Base-by-base conservation (phyloP, 2,888 invertebrate genomes). In the Podotricha telesiphe region DNA sequence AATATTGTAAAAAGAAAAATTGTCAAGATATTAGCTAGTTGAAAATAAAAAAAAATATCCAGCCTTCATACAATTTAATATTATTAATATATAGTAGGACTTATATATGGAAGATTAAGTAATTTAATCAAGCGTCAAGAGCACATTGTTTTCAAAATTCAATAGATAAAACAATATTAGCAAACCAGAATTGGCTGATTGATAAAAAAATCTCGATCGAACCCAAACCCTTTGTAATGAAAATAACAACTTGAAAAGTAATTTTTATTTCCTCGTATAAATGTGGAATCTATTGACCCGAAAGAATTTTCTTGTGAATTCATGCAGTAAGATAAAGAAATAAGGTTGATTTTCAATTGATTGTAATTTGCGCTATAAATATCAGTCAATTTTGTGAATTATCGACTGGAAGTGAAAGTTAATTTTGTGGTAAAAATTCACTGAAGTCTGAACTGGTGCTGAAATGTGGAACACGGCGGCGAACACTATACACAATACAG, bases 221-320 rank as follows among this genome's bases (percentile, higher is more conserved):
- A 67, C 69, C n/a, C 69, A 69, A 71, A 69, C 69, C 62, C 65
- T 71, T 71, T 69, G 72, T 75, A 75, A 76, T 72, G 71, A 72
- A 74, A 75, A 75, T 74, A 75, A 74, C 73, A 73, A 75, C 71
- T 73, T 69, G 65, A 70, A 70, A 73, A 74, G 75, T 74, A 74
- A 76, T 75, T 75, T 76, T 72, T 76, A 74, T 76, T 77, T 73
- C 74, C 71, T 65, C 53, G 71, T 69, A 74, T 74, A 73, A 72
- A 73, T 70, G 70, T 68, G 65, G 67, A 58, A 71, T 65, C 71
- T 64, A 71, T 74, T 70, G 72, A 70, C 63, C 62, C 50, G n/a
- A n/a, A n/a, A 53, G 15, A 42, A 34, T 34, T 50, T 28, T 37
- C 20, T 6, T 63, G 68, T 59, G 56, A 74, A 70, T 73, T 70